These are phyloP conservation scores for Acanthornis magna DNA, from an alignment of 2,797 vertebrate genomes.

Conservation along the genomic window DNA sequence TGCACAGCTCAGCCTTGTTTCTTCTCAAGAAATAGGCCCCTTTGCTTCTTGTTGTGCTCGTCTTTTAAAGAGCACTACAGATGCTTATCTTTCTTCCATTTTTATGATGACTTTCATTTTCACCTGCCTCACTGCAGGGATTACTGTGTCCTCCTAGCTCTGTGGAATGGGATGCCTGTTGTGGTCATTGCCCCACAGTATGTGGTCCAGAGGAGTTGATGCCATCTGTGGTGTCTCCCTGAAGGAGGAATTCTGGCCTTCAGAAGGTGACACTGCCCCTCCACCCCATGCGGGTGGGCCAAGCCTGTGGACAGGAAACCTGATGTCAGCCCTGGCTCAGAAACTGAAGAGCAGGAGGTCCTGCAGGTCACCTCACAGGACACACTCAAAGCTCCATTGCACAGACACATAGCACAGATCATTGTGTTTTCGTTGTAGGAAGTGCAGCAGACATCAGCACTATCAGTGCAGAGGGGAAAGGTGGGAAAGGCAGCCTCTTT, in stretches of 20 bases:
- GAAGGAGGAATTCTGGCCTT: background rate
- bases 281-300: background rate
- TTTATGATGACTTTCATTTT: background rate
- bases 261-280: background rate
- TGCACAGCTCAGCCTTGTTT: background rate
- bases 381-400: background rate
- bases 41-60: background rate
- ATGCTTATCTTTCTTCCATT: background rate
- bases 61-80: background rate
- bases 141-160: background rate
- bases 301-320: background rate
- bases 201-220: background rate
- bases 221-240: background rate
- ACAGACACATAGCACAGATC: background rate
- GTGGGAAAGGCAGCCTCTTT: background rate
- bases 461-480: background rate
- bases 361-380: background rate
- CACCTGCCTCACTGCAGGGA: background rate
- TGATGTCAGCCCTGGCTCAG: background rate
- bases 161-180: background rate
- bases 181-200: rapidly evolving
- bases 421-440: background rate
- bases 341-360: background rate
- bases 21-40: background rate
- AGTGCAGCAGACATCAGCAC: background rate